Evolutionary conservation across 2,888 invertebrate species (phyloP), one percentile per base, ranked within the genome.

Genomic region (Mythimna loreyi): DNA sequence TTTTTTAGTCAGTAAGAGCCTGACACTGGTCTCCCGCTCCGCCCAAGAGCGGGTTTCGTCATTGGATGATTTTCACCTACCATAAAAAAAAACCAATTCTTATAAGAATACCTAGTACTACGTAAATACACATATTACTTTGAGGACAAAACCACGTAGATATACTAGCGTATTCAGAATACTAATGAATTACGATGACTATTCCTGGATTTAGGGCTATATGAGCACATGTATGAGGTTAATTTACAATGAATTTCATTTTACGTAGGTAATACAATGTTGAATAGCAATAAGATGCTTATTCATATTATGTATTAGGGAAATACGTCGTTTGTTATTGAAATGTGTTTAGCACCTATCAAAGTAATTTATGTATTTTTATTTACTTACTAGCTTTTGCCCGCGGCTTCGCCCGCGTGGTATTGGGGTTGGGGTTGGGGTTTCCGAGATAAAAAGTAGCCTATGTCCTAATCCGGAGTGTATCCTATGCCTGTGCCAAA

Each of bases 231-330:
- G n/a, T 23, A 21, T 53, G n/a, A 7, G 55, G 53, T 9, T 19
- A 6, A 55, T 70, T 70, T 70, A 62, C 62, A 43, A 33, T 49
- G 21, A 62, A 62, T 55, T 70, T 9, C 5, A 21, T 33, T 43
- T 56, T 49, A 16, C 47, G 25, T 53, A 60, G 8, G 13, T 43
- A 40, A 13, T 23, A 40, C 19, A 13, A 25, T 40, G 21, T 56
- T 49, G 55, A 70, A 55, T 55, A 61, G 28, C 28, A 69, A 69
- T 59, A 36, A 13, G 23, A 45, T 9, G 30, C 4, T 36, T 45
- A 45, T 53, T 59, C 45, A 45, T 36, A 23, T 47, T 28, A 53
- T 11, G 28, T 60, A 60, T 47, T 69, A 40, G 33, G 40, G 28
- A 70, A 70, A 70, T 56, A 62, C 25, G 25, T 49, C 3, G 4